Base-by-base conservation (phyloP, 2,797 vertebrate species). In the Anguilla obscura region DNA sequence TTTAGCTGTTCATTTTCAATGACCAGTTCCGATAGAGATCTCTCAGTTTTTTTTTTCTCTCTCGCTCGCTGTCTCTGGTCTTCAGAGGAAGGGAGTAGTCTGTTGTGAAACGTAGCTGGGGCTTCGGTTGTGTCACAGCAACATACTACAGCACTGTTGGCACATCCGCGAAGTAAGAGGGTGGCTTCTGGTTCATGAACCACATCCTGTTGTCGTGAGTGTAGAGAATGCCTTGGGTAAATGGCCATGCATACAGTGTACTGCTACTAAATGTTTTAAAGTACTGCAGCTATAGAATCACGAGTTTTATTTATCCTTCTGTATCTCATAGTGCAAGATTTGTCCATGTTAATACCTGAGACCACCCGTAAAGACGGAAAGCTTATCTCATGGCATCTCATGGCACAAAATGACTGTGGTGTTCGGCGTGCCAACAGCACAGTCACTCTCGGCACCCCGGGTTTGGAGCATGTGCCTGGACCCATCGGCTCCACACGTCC, bases 51-150 rank as follows among this genome's bases (percentile, higher is more conserved):
- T 45, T 30, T 2, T 14, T 16, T 8, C 36, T 66, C 7, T 30
- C 85, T 52, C 30, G 88, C 79, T 89, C 12, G 85, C 66, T 14
- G 76, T 83, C 2, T 36, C 50, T 4, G 52, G 1, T 0, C 0
- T 0, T 1, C 0, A 84, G 54, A 92, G 93, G 93, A 93, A 94
- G 93, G 93, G 93, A 86, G 93, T 84, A 82, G 87, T 88, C 45
- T 69, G 0, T 0, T 84, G 33, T 87, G 71, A 88, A 86, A 80
- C 24, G 79, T 86, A 84, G 33, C 21, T 87, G 82, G 50, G 40
- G 16, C 36, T 30, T 86, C 48, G 16, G 36, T 66, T 24, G 45
- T 84, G 60, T 60, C 0, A 0, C 30, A 82, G 18, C 16, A 83
- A 83, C 30, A 58, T 14, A 56, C 24, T 18, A 3, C 33, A 48